Percentiles rank a stretch among this genome's conserved stretches.
Conservation (phyloP, 2,113 vertebrate species). For the Crotalus viridis region DNA sequence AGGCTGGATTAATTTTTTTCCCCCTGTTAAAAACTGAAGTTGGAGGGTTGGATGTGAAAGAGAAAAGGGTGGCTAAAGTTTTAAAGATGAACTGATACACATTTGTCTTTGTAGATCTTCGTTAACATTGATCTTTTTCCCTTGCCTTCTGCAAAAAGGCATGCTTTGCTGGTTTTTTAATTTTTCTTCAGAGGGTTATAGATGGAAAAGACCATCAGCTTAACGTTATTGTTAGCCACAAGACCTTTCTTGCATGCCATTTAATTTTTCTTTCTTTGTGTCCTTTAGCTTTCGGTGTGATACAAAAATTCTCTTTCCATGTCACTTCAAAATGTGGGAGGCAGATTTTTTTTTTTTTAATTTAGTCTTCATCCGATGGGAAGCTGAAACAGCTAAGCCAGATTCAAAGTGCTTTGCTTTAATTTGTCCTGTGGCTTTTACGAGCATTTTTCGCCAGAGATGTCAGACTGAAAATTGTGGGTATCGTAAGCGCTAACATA, state of each 20-base stretch:
- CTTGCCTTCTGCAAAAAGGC: constrained; percentile 27
- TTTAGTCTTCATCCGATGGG: neutral
- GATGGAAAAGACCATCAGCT: neutral
- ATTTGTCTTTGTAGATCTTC: neutral
- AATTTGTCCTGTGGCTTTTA: constrained; percentile 5
- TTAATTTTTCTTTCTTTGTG: neutral
- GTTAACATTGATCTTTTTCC: neutral
- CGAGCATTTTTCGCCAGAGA: neutral
- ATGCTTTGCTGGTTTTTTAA: constrained; percentile 39
- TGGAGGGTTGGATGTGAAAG: neutral
- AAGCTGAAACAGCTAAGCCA: neutral
- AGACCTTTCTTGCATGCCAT: neutral
- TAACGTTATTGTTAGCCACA: neutral
- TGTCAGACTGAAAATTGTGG: constrained; percentile 17
- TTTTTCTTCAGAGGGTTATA: neutral
- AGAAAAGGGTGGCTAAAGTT: fast-evolving
- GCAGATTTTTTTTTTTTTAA: neutral
- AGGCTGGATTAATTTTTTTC: constrained; percentile 17
- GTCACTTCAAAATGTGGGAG: neutral
- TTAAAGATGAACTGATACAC: constrained; percentile 38
- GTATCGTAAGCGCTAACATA: constrained; percentile 15
- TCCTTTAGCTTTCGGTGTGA: constrained; percentile 29
- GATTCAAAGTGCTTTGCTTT: neutral
- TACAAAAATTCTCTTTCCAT: constrained; percentile 14
- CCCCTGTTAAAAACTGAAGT: neutral